Percentiles rank a stretch among this genome's conserved stretches.
Conservation (phyloP, 2,113 vertebrate species). For the Gnathonemus echidnorhynchus region DNA sequence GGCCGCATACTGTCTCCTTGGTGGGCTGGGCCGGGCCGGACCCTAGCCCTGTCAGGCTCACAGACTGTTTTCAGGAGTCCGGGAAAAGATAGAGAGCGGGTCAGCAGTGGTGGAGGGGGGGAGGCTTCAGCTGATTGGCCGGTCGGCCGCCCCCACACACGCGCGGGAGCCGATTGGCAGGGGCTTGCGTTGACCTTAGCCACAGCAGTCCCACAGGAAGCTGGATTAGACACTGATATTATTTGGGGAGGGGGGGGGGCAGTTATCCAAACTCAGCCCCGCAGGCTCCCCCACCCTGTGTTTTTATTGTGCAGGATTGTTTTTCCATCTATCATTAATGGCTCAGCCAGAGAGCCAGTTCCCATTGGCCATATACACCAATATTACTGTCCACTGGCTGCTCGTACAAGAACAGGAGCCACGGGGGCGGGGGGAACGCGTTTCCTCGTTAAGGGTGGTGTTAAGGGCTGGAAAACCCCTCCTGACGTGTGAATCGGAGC, state of each 20-base stretch:
- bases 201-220: constrained; percentile 57
- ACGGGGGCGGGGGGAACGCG: background rate
- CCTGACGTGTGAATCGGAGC: constrained; percentile 34
- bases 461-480: constrained; percentile 15
- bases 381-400: background rate
- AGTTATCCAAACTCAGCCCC: constrained; percentile 44
- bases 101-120: constrained; percentile 41
- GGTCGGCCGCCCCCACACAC: constrained; percentile 45
- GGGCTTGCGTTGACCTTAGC: constrained; percentile 41
- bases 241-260: constrained; percentile 45
- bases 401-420: background rate
- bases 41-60: constrained; percentile 53
- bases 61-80: constrained; percentile 63
- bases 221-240: constrained; percentile 59
- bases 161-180: constrained; percentile 46
- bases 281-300: constrained; percentile 3
- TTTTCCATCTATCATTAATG: constrained; percentile 24
- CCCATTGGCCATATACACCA: background rate
- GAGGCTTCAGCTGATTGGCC: constrained; percentile 37
- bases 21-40: constrained; percentile 44
- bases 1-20: constrained; percentile 54
- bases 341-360: constrained; percentile 28
- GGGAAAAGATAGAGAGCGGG: constrained; percentile 57
- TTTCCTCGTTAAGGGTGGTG: background rate
- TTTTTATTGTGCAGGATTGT: constrained; percentile 39